Conservation (phyloP, 1,140 invertebrate genomes). For the Triops cancriformis region DNA sequence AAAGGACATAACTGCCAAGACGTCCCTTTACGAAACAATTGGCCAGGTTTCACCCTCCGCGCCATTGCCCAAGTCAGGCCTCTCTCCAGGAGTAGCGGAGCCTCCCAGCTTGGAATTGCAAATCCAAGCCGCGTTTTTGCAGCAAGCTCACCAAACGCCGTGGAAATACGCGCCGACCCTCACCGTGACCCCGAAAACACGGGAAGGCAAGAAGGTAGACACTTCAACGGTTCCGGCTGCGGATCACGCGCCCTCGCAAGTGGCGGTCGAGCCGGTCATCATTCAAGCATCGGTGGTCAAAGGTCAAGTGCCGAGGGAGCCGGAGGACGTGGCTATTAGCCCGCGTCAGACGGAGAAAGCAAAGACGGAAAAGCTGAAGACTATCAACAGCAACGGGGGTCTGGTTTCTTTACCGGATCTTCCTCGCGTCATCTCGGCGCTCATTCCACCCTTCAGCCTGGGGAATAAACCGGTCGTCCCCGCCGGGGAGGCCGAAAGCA, state of each 20-base stretch:
- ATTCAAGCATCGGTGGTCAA: slow-evolving; percentile 23
- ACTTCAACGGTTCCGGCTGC: slow-evolving; percentile 18
- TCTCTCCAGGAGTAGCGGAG: not conserved
- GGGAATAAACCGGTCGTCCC: slow-evolving; percentile 19
- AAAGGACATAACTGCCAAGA: not conserved
- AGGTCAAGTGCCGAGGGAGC: slow-evolving; percentile 6
- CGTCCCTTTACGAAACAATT: not conserved
- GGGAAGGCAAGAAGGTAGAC: not conserved
- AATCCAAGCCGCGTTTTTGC: slow-evolving; percentile 32
- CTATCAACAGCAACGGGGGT: not conserved
- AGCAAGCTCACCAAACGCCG: slow-evolving; percentile 22
- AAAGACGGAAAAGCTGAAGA: not conserved
- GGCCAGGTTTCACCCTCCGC: not conserved
- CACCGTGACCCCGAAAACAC: slow-evolving; percentile 5
- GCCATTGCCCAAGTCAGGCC: not conserved
- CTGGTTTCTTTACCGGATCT: slow-evolving; percentile 28
- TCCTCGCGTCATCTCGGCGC: slow-evolving; percentile 24
- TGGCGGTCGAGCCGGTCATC: slow-evolving; percentile 14
- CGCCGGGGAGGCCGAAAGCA: slow-evolving; percentile 28
- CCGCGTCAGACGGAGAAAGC: not conserved
- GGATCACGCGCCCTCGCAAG: not conserved
- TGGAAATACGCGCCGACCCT: slow-evolving; percentile 20
- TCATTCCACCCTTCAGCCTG: slow-evolving; percentile 31
- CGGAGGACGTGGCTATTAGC: not conserved
- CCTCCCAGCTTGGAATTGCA: slow-evolving; percentile 23